Evolutionary conservation across 2,797 vertebrate species (phyloP), one percentile per base, ranked within the genome.

Genomic region (Protonibea diacanthus): DNA sequence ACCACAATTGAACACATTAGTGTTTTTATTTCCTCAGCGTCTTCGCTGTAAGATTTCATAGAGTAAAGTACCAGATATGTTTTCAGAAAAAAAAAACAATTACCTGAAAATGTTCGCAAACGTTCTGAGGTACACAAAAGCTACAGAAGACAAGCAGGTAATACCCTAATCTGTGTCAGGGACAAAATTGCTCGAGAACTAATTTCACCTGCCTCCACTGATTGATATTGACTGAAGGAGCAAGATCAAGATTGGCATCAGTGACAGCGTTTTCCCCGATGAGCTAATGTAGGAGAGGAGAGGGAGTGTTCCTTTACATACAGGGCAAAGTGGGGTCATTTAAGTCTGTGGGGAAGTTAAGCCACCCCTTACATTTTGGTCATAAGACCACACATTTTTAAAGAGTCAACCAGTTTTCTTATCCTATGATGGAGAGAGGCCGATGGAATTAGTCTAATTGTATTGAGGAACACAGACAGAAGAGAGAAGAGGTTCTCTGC

Each of bases 221-320:
- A 84, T 74, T 78, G 83, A 76, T 83, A 81, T 33, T 76, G 84
- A 67, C 62, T 60, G 65, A 83, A 15, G 44, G 60, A 21, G 56
- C 21, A 48, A 58, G 51, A 81, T 83, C 65, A 71, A 76, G 68
- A 82, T 59, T 78, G 76, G 70, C 79, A 71, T 33, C 57, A 18
- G 48, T 40, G 47, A 66, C 74, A 70, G 40, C 45, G 56, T 80
- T 80, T 80, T 52, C 61, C 60, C 59, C 71, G 14, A 62, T 49
- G 61, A 29, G 51, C 42, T 40, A 64, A 62, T 49, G 53, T 49
- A 8, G n/a, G n/a, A 60, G 42, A 8, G n/a, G n/a, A 57, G 42
- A 25, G 3, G 1, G 8, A n/a, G 5, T 6, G 29, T 13, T 51
- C 11, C n/a, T 27, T 51, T 62, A 21, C 40, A 33, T 38, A 38